These are phyloP conservation scores for Eristalis pertinax DNA, from an alignment of 2,888 invertebrate genomes.

Conservation along the genomic window DNA sequence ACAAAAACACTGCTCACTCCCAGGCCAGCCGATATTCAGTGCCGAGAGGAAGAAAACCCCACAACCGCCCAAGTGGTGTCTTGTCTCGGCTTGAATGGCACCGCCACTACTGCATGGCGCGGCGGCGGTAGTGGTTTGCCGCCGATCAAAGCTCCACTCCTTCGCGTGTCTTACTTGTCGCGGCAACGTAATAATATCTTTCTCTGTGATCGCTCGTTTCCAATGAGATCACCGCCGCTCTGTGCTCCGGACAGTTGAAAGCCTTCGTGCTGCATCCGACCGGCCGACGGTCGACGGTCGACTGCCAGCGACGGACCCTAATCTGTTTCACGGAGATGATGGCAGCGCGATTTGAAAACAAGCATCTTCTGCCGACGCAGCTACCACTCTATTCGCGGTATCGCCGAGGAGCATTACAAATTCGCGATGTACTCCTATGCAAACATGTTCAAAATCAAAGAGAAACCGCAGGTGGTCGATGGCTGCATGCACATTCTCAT, in stretches of 20 bases:
- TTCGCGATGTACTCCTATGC: constrained; percentile 44
- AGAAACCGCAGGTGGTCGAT: constrained; percentile 72
- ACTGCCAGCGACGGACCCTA: constrained; percentile 36
- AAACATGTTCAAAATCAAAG: constrained; percentile 69
- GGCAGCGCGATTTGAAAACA: constrained; percentile 23
- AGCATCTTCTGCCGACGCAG: constrained; percentile 18
- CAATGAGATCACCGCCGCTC: constrained; percentile 22
- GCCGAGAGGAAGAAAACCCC: constrained; percentile 16
- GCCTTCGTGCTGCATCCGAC: constrained; percentile 18
- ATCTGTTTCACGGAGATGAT: constrained; percentile 35
- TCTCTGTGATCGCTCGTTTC: neutral
- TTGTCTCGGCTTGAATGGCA: constrained; percentile 47
- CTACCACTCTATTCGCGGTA: neutral
- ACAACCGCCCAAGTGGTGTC: constrained; percentile 24
- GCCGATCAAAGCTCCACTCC: constrained; percentile 51
- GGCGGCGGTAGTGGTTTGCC: neutral
- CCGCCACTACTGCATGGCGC: neutral
- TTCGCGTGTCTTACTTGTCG: constrained; percentile 23
- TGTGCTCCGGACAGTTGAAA: neutral
- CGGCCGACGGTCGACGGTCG: neutral
- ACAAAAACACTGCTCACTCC: neutral
- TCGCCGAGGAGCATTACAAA: constrained; percentile 19
- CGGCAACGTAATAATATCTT: constrained; percentile 14
- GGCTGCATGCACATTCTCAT: constrained; percentile 59
- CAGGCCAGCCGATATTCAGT: constrained; percentile 7